Evolutionary conservation across 2,113 vertebrate species (phyloP).

Genomic region (Megaptera novaeangliae): DNA sequence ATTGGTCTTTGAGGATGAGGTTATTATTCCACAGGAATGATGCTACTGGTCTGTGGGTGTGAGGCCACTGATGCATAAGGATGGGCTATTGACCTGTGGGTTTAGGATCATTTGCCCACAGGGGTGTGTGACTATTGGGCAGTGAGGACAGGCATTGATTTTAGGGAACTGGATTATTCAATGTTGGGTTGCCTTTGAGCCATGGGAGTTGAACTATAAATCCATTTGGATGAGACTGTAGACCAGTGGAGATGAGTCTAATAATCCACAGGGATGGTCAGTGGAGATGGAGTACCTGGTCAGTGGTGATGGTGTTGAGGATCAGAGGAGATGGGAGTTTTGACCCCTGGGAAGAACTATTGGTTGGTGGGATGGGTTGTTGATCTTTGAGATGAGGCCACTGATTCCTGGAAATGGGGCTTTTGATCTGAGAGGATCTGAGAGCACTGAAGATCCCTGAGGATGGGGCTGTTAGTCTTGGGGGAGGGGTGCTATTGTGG

Average conservation of each 20-base stretch:
- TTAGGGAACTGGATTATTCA: neutral
- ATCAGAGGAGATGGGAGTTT: neutral
- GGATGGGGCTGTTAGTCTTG: neutral
- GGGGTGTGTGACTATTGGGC: neutral
- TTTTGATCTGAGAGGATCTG: slow-evolving; percentile 6
- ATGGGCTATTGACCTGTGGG: neutral
- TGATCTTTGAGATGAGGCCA: neutral
- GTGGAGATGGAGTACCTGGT: neutral
- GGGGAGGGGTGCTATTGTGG: neutral
- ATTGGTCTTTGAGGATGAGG: neutral
- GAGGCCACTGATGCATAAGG: neutral
- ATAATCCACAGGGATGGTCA: neutral
- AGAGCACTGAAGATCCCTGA: neutral
- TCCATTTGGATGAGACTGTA: neutral
- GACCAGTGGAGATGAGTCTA: neutral
- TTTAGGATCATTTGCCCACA: neutral
- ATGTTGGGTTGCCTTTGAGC: neutral
- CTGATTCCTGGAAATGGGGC: neutral
- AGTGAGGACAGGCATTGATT: neutral
- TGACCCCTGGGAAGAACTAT: neutral
- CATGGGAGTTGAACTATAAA: neutral
- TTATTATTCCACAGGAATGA: neutral
- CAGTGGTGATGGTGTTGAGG: neutral
- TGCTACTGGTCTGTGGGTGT: neutral
- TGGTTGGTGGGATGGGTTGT: neutral